Evolutionary conservation across 2,888 invertebrate species (phyloP).

Genomic region (Lithosia quadra): DNA sequence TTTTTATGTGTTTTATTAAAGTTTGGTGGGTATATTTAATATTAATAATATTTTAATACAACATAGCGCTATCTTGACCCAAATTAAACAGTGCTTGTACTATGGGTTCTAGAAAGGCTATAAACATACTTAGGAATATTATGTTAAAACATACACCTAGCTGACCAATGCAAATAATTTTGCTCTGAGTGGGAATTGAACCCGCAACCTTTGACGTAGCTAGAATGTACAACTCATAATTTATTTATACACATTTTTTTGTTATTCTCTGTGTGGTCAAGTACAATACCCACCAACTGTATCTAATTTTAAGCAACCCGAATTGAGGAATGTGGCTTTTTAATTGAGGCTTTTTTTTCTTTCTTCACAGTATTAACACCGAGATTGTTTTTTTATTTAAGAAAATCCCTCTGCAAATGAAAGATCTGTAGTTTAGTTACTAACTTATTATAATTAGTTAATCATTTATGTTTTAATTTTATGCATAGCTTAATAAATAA

Average conservation of each 20-base stretch:
- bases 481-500: background rate
- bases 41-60: background rate
- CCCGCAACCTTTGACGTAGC: background rate
- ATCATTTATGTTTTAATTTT: background rate
- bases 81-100: too few relatives aligned
- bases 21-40: conserved; percentile 14
- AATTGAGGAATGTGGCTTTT: conserved; percentile 41
- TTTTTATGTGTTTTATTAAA: conserved; percentile 17
- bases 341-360: background rate
- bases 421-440: conserved; percentile 14
- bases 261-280: conserved; percentile 8
- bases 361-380: conserved; percentile 26
- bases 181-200: background rate
- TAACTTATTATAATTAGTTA: conserved; percentile 14
- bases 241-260: background rate
- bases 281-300: conserved; percentile 4
- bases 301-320: conserved; percentile 10
- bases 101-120: too few relatives aligned
- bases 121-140: too few relatives aligned
- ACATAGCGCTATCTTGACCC: background rate
- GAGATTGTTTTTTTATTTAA: conserved; percentile 15
- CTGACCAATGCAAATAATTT: too few relatives aligned
- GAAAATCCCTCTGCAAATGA: conserved; percentile 12
- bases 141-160: too few relatives aligned
- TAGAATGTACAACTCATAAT: background rate